Evolutionary conservation across 2,888 invertebrate species (phyloP), one percentile per base, ranked within the genome.

Genomic region (Cosmia pyralina): DNA sequence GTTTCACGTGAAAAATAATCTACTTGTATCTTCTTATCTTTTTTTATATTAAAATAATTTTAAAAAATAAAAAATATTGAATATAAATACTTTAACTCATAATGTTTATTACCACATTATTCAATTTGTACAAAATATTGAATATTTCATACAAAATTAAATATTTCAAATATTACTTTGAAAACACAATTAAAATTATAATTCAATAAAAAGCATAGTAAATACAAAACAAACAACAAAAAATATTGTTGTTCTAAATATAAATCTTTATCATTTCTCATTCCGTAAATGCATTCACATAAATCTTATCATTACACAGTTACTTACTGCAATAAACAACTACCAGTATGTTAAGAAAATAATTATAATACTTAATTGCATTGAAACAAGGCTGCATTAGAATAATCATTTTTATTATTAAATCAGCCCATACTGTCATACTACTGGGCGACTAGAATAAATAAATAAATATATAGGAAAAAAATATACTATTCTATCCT

Each of bases 311-410:
- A 59, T 28, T 11, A 8, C 11, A 22, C 46, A 41, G 46, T 55
- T n/a, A 77, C 5, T 4, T 38, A 38, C 34, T 70, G 58, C 46
- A 78, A 22, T 52, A 69, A 46, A 57, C 22, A 46, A 58, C 44
- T 59, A 4, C 11, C 15, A 69, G 46, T 10, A 53, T 28, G 28
- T 19, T 48, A 28, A 48, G 19, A 46, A 38, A 46, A 46, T 15
- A n/a, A 72, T 75, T 50, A 11, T 46, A 22, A 38, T 38, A 65
- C 53, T 66, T 75, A 75, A 17, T 76, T 41, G n/a, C 48, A 67
- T 55, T 28, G 28, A 55, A 77, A 55, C 38, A 48, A 38, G 46
- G 17, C 15, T 53, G 13, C 55, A 11, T 10, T 72, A 19, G 4
- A 34, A n/a, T 62, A 41, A 15, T 38, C 19, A 19, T 38, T 5